phyloP scores from a whole-genome alignment of 1,140 invertebrate genomes.

The Eriocheir sinensis region DNA sequence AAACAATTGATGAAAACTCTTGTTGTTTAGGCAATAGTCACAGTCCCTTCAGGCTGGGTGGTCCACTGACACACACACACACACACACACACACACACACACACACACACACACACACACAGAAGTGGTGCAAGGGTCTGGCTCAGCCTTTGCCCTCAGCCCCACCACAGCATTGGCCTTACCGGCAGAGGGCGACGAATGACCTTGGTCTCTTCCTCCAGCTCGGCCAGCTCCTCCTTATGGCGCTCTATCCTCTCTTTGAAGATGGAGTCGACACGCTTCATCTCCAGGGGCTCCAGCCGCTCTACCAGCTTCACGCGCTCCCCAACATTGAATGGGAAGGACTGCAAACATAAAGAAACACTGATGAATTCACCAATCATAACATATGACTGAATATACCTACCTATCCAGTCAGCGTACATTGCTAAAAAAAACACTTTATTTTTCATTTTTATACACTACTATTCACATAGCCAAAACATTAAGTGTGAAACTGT shows the following conservation, averaged over 20 bases:
- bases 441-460: no score
- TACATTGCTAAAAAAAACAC: no score
- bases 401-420: no score
- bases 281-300: constrained; percentile 89
- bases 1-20: no score
- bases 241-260: constrained; percentile 94
- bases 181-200: constrained; percentile 83
- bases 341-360: constrained; percentile 84
- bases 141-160: no score
- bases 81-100: neutral
- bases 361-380: no score
- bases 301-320: constrained; percentile 87
- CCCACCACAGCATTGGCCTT: constrained; percentile 79
- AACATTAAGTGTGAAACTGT: no score
- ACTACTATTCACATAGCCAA: no score
- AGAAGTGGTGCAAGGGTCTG: no score
- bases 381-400: no score
- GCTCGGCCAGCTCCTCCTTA: constrained; percentile 93
- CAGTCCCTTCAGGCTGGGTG: neutral
- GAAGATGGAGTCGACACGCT: constrained; percentile 95
- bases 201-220: constrained; percentile 85
- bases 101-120: no score
- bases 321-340: constrained; percentile 87
- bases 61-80: neutral
- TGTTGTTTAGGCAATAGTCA: neutral